Evolutionary conservation across 2,113 vertebrate species (phyloP).

Genomic region (Mohoua ochrocephala): DNA sequence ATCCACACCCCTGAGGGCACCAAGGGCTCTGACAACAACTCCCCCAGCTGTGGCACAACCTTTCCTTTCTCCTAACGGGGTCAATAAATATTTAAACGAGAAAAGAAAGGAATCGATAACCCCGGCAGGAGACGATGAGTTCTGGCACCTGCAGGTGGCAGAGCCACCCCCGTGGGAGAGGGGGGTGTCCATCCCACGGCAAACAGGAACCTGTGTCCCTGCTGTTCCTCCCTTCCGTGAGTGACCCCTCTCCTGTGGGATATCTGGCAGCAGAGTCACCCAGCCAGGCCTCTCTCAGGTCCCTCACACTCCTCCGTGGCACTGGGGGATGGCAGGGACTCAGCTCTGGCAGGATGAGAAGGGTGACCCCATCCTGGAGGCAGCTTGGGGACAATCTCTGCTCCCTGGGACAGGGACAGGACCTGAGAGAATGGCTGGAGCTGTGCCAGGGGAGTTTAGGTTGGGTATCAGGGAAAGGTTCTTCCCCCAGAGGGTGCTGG

Average conservation of each 20-base stretch:
- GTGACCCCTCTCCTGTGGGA: neutral
- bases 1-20: neutral
- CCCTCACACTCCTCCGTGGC: neutral
- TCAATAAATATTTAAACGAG: neutral
- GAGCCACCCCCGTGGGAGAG: rapidly evolving
- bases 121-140: neutral
- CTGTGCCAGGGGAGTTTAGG: rapidly evolving
- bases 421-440: rapidly evolving
- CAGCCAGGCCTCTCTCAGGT: neutral
- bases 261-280: neutral
- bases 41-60: neutral
- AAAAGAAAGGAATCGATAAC: neutral
- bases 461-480: neutral
- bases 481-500: neutral
- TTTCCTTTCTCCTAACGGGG: neutral
- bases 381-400: neutral
- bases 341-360: neutral
- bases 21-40: neutral
- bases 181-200: neutral
- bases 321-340: neutral
- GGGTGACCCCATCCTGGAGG: neutral
- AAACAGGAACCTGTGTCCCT: neutral
- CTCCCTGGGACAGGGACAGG: neutral
- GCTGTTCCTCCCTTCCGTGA: neutral
- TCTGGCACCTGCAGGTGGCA: neutral